Percentiles rank a stretch among this genome's conserved stretches.
These are phyloP conservation scores for Meteorus colon DNA, from an alignment of 2,888 invertebrate species.

Conservation along the genomic window DNA sequence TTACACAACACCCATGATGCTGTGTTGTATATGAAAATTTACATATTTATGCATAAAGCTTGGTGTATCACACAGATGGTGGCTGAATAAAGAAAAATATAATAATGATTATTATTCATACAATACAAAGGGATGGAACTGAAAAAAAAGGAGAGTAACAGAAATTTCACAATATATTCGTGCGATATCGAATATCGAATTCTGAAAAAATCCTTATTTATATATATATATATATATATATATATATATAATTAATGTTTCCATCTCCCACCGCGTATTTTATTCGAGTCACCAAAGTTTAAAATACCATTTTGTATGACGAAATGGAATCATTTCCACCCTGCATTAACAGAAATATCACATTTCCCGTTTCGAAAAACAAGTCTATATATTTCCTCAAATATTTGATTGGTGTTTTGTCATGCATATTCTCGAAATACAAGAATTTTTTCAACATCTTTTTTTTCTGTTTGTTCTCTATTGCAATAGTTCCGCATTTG, in stretches of 20 bases:
- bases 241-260: neutral
- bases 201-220: neutral
- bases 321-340: neutral
- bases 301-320: neutral
- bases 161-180: neutral
- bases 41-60: neutral
- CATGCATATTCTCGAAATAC: neutral
- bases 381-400: neutral
- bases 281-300: slow-evolving; percentile 17
- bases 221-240: neutral
- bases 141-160: neutral
- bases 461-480: slow-evolving; percentile 46
- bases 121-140: neutral
- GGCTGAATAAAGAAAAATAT: neutral
- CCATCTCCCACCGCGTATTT: neutral
- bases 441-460: neutral
- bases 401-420: neutral
- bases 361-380: neutral
- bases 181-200: neutral
- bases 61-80: neutral
- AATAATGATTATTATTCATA: neutral
- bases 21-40: slow-evolving; percentile 1
- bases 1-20: slow-evolving; percentile 9
- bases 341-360: neutral
- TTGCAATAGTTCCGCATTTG: slow-evolving; percentile 78